Evolutionary conservation across 2,113 vertebrate species (phyloP), one percentile per base, ranked within the genome.

Genomic region (Nematolebias whitei): DNA sequence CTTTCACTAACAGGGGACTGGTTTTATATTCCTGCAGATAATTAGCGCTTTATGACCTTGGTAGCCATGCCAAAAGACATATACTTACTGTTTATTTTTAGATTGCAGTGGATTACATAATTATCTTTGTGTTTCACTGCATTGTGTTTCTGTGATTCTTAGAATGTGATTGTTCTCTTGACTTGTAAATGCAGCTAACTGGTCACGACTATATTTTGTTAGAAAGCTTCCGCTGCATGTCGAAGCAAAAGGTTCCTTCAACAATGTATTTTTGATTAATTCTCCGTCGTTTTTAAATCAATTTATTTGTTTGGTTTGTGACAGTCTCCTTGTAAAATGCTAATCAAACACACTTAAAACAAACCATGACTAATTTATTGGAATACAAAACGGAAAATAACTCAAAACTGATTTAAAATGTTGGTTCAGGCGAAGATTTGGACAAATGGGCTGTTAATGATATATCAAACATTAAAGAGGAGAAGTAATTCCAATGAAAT

Each of bases 91-190:
- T 79, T 87, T 87, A 83, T 88, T 90, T 85, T 85, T 59, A 48
- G 81, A 82, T 53, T 74, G 79, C 81, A 87, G 54, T 83, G 77
- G 81, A 79, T 61, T 78, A 72, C 68, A 74, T 84, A 79, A 88
- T 90, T 83, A 85, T 82, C 84, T 83, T 73, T 81, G 70, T 83
- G 79, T 68, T 78, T 85, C 77, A 80, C 82, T 88, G 80, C 71
- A 79, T 75, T 63, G 68, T 68, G 63, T 70, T 74, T 86, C 70
- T 82, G 71, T 76, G 75, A 85, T 60, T 60, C 19, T 78, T 80
- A 74, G 73, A 84, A 71, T 82, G 73, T 53, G 76, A 85, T 77
- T 85, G 87, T 83, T 49, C 55, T 76, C n/a, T 74, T 78, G 5
- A 76, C 79, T 79, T 71, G 50, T 75, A 80, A 87, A 87, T 7